Evolutionary conservation across 2,797 vertebrate genomes (phyloP).

Genomic region (Coregonus ussuriensis): DNA sequence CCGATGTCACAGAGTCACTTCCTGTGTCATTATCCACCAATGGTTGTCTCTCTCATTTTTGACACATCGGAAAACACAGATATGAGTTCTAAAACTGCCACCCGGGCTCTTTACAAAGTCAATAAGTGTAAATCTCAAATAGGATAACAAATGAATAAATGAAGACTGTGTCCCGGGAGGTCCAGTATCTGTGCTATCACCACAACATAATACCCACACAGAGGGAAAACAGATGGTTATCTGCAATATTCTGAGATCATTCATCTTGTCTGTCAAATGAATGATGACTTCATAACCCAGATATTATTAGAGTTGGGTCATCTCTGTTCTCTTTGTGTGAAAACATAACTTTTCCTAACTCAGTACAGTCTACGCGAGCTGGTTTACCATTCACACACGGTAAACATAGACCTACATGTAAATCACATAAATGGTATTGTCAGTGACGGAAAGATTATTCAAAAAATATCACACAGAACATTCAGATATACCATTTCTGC

Average conservation of each 20-base stretch:
- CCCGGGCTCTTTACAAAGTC: neutral
- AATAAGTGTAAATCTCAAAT: conserved; percentile 8
- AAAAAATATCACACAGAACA: neutral
- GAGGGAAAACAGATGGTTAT: conserved; percentile 37
- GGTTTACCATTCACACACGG: neutral
- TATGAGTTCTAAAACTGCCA: neutral
- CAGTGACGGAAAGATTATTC: neutral
- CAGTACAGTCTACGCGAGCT: neutral
- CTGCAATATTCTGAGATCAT: conserved; percentile 36
- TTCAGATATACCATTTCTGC: neutral
- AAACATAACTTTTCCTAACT: conserved; percentile 1
- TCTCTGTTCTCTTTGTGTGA: conserved; percentile 15
- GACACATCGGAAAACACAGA: conserved; percentile 34
- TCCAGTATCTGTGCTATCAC: conserved; percentile 5
- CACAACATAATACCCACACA: conserved; percentile 19
- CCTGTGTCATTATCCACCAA: conserved; percentile 71
- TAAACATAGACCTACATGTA: neutral
- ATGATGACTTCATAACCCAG: conserved; percentile 27
- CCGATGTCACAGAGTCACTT: conserved; percentile 67
- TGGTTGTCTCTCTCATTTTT: conserved; percentile 64
- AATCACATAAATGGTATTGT: neutral
- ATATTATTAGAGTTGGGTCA: conserved; percentile 14
- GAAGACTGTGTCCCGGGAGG: neutral
- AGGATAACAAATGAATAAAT: conserved; percentile 11
- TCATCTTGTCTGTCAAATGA: conserved; percentile 23